A percentile compares a stretch with the other conserved stretches of the same genome.
These are phyloP conservation scores for Zaprionus tsacasi DNA, from an alignment of 1,140 invertebrate genomes.

Conservation along the genomic window DNA sequence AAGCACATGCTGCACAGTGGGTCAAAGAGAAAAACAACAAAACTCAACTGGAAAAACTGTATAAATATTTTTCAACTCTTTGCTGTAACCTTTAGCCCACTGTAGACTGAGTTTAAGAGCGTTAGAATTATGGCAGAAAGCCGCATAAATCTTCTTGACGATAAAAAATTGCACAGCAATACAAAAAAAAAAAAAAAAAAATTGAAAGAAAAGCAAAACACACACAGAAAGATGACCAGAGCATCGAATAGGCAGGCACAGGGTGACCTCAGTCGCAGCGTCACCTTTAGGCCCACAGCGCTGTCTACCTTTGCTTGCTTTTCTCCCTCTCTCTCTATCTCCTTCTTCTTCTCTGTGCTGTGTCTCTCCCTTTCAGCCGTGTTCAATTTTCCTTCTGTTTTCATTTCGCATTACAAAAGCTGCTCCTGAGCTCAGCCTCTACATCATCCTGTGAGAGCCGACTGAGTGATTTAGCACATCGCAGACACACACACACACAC, in stretches of 20 bases:
- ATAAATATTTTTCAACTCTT: slow-evolving; percentile 1
- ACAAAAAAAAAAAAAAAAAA: slow-evolving; percentile 13
- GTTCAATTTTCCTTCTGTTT: slow-evolving; percentile 19
- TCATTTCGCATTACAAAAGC: neutral
- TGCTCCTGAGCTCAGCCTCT: slow-evolving; percentile 5
- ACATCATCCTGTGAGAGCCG: slow-evolving; percentile 10
- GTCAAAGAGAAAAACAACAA: neutral
- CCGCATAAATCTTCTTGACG: slow-evolving; percentile 76
- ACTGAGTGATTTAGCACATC: slow-evolving; percentile 33
- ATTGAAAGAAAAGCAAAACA: neutral
- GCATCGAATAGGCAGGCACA: neutral
- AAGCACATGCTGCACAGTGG: neutral
- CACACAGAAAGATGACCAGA: slow-evolving; percentile 14
- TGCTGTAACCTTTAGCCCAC: neutral
- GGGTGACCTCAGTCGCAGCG: neutral
- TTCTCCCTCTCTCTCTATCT: neutral
- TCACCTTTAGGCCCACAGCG: neutral
- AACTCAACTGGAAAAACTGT: neutral
- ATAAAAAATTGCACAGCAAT: slow-evolving; percentile 68
- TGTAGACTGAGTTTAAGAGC: slow-evolving; percentile 35
- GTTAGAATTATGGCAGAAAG: slow-evolving; percentile 74
- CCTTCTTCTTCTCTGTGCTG: neutral
- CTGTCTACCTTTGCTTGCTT: neutral
- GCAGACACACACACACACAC: neutral
- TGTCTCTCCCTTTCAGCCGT: neutral